Conservation (phyloP, 2,113 vertebrate genomes). For the Sylvilagus bachmani region DNA sequence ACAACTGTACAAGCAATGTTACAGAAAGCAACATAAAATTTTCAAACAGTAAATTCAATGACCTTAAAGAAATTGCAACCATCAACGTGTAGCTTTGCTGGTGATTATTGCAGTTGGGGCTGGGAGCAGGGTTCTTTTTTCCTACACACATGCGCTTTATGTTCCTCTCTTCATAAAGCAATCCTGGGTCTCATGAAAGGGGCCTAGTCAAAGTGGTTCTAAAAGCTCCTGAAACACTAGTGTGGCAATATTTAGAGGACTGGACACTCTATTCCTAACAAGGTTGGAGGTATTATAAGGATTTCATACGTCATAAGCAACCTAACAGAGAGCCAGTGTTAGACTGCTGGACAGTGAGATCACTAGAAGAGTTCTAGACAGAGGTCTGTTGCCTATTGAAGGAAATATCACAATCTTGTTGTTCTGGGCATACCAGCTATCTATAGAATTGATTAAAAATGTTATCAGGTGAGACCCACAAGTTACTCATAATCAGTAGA, state of each 20-base stretch:
- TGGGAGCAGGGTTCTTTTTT: not conserved
- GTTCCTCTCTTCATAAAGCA: not conserved
- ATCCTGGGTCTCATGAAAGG: not conserved
- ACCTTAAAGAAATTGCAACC: not conserved
- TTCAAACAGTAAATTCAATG: not conserved
- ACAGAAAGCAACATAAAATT: not conserved
- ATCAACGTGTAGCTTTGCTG: not conserved
- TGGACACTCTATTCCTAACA: not conserved
- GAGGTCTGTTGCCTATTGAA: not conserved
- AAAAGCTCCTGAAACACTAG: not conserved
- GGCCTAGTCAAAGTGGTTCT: not conserved
- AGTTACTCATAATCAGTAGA: not conserved
- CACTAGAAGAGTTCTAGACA: not conserved
- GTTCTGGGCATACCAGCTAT: not conserved
- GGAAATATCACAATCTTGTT: not conserved
- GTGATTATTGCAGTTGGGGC: not conserved
- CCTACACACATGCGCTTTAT: no score
- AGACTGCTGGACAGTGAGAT: not conserved
- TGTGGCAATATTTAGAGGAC: not conserved
- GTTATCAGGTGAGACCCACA: not conserved
- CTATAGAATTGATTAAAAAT: not conserved
- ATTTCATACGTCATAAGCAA: not conserved
- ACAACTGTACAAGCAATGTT: not conserved
- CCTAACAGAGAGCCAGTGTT: no score
- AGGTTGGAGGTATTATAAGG: not conserved